Evolutionary conservation across 2,888 invertebrate genomes (phyloP).

Genomic region (Cantharis rustica): DNA sequence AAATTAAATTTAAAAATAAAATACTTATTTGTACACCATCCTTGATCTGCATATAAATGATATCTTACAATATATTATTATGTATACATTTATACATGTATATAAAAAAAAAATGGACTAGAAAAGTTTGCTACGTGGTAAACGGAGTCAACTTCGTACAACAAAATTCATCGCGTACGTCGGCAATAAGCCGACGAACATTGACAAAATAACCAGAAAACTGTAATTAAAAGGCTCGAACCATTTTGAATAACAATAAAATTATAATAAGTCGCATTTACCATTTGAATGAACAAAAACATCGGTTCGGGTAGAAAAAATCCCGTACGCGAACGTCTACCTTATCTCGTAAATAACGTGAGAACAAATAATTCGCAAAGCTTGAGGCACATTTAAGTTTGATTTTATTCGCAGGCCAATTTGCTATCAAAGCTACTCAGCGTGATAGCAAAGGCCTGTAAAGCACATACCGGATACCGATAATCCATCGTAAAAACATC

Average conservation of each 20-base stretch:
- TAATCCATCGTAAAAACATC: slow-evolving; percentile 99
- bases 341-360: background rate
- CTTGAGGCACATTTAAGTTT: slow-evolving; percentile 26
- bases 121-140: background rate
- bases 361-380: slow-evolving; percentile 11
- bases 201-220: background rate
- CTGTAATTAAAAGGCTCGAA: background rate
- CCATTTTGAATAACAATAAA: background rate
- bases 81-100: background rate
- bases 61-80: background rate
- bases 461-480: slow-evolving; percentile 94
- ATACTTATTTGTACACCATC: background rate
- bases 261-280: background rate
- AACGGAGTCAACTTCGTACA: background rate
- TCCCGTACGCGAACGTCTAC: background rate
- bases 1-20: background rate
- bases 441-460: slow-evolving; percentile 98
- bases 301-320: background rate
- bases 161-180: background rate
- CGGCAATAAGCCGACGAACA: background rate
- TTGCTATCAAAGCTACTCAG: slow-evolving; percentile 99
- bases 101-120: background rate
- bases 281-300: background rate
- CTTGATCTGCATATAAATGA: background rate
- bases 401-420: slow-evolving; percentile 90